phyloP scores from a whole-genome alignment of 2,797 vertebrate genomes.

The Rousettus madagascariensis region DNA sequence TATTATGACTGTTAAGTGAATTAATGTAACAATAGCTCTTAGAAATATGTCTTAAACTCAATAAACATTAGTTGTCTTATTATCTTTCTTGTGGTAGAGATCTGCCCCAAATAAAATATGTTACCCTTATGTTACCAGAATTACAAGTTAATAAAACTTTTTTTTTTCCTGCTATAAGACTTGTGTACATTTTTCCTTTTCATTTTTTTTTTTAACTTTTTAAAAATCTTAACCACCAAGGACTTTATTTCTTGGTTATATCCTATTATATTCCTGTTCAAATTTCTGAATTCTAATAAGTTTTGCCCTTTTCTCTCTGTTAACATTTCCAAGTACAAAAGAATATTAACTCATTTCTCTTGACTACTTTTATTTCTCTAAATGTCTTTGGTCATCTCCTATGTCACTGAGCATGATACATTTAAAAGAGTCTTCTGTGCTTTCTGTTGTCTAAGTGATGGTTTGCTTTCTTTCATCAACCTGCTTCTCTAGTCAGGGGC shows the following conservation, averaged over 20 bases:
- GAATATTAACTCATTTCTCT: background rate
- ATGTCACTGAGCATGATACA: background rate
- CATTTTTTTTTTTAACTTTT: background rate
- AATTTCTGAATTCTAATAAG: background rate
- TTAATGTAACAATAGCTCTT: background rate
- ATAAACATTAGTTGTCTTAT: background rate
- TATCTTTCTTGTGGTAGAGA: background rate
- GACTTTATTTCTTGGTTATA: background rate
- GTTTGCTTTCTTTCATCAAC: background rate
- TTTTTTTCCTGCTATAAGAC: background rate
- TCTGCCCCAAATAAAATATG: background rate
- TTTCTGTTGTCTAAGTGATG: background rate
- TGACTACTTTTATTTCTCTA: background rate
- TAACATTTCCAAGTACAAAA: background rate
- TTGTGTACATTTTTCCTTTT: background rate
- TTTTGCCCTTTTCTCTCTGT: background rate
- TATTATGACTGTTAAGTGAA: background rate
- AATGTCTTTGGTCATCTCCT: background rate
- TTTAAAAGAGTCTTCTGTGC: background rate
- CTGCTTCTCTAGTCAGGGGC: background rate
- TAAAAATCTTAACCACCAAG: background rate
- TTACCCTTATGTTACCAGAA: background rate
- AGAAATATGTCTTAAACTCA: background rate
- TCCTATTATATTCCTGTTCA: background rate
- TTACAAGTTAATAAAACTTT: background rate